phyloP scores from a whole-genome alignment of 2,797 vertebrate genomes.

The Urosaurus nigricauda region DNA sequence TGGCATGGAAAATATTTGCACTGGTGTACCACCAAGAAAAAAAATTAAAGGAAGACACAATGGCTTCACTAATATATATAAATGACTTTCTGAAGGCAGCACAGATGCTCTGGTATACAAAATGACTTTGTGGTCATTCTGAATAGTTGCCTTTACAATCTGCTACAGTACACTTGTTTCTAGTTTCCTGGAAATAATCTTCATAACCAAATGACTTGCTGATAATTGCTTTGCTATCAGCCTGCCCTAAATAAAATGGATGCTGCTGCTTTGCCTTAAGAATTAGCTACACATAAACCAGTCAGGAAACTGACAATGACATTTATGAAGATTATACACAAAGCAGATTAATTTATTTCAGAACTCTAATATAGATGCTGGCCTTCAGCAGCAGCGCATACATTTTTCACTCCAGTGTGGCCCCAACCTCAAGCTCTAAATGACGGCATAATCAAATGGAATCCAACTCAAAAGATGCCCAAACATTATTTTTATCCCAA shows the following conservation, averaged over 20 bases:
- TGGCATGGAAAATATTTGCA: conserved; percentile 53
- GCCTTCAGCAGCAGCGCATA: conserved; percentile 57
- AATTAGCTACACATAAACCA: conserved; percentile 65
- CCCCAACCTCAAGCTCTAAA: conserved; percentile 43
- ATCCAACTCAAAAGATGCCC: conserved; percentile 36
- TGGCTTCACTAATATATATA: conserved; percentile 64
- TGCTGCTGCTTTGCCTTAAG: conserved; percentile 45
- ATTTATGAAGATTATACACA: conserved; percentile 68
- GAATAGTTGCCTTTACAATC: conserved; percentile 57
- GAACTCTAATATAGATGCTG: conserved; percentile 39
- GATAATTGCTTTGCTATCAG: conserved; percentile 68
- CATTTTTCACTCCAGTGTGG: conserved; percentile 41
- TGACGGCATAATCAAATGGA: conserved; percentile 60
- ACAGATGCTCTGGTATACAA: conserved; percentile 60
- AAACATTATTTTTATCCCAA: conserved; percentile 43
- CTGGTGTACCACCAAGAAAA: not conserved
- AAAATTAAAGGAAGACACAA: conserved; percentile 45
- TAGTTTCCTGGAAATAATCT: conserved; percentile 60
- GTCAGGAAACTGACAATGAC: conserved; percentile 64
- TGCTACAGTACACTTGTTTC: conserved; percentile 64
- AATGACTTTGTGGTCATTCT: conserved; percentile 61
- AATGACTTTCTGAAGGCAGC: conserved; percentile 64
- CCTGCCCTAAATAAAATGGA: conserved; percentile 59
- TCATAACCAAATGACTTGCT: conserved; percentile 56
- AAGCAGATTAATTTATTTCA: conserved; percentile 54